Evolutionary conservation across 2,888 invertebrate species (phyloP).

Genomic region (Micoletzkya japonica): DNA sequence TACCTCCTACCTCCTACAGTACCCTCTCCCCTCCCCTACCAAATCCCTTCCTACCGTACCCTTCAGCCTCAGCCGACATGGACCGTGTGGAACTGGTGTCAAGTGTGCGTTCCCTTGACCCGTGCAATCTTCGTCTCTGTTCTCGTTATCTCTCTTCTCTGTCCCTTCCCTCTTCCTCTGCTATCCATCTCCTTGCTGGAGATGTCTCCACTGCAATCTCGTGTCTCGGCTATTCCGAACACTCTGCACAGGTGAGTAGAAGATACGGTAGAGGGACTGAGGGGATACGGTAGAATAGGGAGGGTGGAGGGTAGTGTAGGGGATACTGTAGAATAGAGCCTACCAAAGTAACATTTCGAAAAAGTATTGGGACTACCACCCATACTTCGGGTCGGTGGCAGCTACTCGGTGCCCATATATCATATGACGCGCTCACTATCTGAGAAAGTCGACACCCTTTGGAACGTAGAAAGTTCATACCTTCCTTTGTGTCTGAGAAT

Average conservation of each 20-base stretch:
- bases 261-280: background rate
- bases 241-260: background rate
- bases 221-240: constrained; percentile 28
- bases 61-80: background rate
- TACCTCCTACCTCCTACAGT: background rate
- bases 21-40: background rate
- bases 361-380: too few species aligned
- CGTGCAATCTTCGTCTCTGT: background rate
- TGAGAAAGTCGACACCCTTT: too few species aligned
- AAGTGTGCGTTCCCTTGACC: background rate
- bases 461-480: too few species aligned
- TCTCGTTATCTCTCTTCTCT: constrained; percentile 14
- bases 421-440: too few species aligned
- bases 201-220: constrained; percentile 37
- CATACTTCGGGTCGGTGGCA: too few species aligned
- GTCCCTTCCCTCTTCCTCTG: constrained; percentile 25
- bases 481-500: too few species aligned
- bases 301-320: too few species aligned
- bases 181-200: constrained; percentile 43
- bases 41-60: background rate
- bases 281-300: background rate
- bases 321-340: too few species aligned
- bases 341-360: too few species aligned
- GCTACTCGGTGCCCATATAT: too few species aligned
- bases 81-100: constrained; percentile 1